phyloP scores from a whole-genome alignment of 2,797 vertebrate species.

The Allobates femoralis region DNA sequence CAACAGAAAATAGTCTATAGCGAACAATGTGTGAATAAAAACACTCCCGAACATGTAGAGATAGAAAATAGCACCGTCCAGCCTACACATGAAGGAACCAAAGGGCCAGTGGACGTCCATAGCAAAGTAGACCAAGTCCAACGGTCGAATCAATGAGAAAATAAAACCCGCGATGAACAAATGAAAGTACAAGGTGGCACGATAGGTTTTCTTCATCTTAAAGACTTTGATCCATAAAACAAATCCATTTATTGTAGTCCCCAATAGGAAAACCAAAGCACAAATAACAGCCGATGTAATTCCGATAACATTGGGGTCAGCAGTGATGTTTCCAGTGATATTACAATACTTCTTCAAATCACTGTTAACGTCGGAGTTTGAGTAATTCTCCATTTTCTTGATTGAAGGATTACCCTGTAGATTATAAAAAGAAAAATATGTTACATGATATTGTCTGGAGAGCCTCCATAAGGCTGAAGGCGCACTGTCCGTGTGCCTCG shows the following conservation, averaged over 20 bases:
- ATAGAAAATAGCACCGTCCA: neutral
- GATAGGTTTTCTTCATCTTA: slow-evolving; percentile 21
- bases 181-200: neutral
- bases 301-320: neutral
- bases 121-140: slow-evolving; percentile 39
- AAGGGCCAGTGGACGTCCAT: neutral
- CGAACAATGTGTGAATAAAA: neutral
- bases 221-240: slow-evolving; percentile 10
- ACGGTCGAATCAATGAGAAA: neutral
- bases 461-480: too few relatives aligned
- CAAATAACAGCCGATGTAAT: neutral
- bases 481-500: too few relatives aligned
- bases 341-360: neutral
- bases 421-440: neutral
- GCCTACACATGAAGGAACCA: neutral
- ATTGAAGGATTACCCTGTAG: too few relatives aligned
- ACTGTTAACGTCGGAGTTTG: neutral
- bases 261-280: neutral
- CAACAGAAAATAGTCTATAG: slow-evolving; percentile 7
- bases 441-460: neutral
- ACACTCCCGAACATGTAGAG: slow-evolving; percentile 2
- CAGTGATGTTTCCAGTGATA: neutral
- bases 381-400: slow-evolving; percentile 3
- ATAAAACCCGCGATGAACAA: neutral
- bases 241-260: neutral